phyloP scores from a whole-genome alignment of 1,140 invertebrate genomes.

The Rhyzopertha dominica region DNA sequence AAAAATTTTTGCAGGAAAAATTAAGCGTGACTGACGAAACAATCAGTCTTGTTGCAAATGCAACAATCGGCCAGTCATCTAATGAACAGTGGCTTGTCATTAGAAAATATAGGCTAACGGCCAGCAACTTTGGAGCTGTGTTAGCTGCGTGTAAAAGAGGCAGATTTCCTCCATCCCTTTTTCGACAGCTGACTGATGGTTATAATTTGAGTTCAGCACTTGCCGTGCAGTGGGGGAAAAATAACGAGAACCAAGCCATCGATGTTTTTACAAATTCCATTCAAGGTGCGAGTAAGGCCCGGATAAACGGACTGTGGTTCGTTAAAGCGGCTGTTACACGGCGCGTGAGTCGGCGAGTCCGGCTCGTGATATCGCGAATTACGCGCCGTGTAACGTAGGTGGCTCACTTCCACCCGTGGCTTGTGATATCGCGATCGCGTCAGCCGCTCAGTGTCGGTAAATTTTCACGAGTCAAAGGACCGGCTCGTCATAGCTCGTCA shows the following conservation, averaged over 20 bases:
- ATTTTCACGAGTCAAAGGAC: no score
- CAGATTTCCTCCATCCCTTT: slow-evolving; percentile 15
- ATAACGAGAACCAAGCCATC: slow-evolving; percentile 7
- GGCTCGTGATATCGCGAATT: no score
- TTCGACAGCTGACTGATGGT: slow-evolving; percentile 12
- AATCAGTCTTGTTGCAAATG: background rate
- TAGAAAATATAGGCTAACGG: slow-evolving; percentile 13
- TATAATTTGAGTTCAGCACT: slow-evolving; percentile 10
- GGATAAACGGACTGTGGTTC: no score
- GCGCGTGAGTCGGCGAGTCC: no score
- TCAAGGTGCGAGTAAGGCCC: no score
- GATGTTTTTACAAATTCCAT: no score
- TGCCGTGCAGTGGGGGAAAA: slow-evolving; percentile 12
- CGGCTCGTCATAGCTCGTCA: no score
- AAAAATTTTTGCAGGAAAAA: slow-evolving; percentile 8
- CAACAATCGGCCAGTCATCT: slow-evolving; percentile 12
- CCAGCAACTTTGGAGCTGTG: slow-evolving; percentile 17
- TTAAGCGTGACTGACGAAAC: background rate
- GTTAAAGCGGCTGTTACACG: no score
- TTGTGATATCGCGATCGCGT: no score
- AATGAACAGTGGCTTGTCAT: slow-evolving; percentile 18
- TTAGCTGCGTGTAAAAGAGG: slow-evolving; percentile 12
- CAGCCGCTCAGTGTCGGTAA: no score
- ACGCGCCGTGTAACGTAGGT: no score
- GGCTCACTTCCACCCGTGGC: no score